Evolutionary conservation across 2,113 vertebrate genomes (phyloP).

Genomic region (Romanogobio albipinnatus): DNA sequence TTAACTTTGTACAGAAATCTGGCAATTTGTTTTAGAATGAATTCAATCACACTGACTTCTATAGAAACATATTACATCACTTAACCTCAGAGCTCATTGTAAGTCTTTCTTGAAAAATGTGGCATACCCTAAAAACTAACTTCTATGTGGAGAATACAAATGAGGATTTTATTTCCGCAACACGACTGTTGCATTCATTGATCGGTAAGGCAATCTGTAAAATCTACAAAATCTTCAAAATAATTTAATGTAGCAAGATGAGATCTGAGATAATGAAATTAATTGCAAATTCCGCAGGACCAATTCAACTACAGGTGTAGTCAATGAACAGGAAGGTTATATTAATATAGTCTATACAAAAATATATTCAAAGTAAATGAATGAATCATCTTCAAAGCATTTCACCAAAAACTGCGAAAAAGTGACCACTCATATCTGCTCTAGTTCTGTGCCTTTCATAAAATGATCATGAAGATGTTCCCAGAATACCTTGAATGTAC

Average conservation of each 20-base stretch:
- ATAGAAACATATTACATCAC: not conserved
- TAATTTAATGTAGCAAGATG: too few relatives aligned
- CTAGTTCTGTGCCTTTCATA: not conserved
- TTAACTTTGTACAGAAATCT: too few relatives aligned
- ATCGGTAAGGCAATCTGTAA: too few relatives aligned
- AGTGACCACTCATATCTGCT: not conserved
- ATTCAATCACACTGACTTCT: too few relatives aligned
- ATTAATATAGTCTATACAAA: not conserved
- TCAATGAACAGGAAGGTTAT: not conserved
- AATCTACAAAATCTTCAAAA: not conserved
- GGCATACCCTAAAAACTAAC: too few relatives aligned
- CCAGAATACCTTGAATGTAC: not conserved
- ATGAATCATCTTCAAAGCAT: not conserved
- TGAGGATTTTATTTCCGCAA: not conserved
- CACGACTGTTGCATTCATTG: not conserved
- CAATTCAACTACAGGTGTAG: too few relatives aligned
- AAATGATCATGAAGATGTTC: not conserved
- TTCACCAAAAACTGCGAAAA: not conserved
- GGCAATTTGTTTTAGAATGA: too few relatives aligned
- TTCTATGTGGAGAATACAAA: too few relatives aligned
- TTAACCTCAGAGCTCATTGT: not conserved
- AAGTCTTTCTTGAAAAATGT: not conserved
- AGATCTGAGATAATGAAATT: not conserved
- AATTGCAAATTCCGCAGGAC: not conserved
- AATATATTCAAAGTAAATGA: not conserved